Base-by-base conservation (phyloP, 2,797 vertebrate genomes). In the Hydrolagus colliei region DNA sequence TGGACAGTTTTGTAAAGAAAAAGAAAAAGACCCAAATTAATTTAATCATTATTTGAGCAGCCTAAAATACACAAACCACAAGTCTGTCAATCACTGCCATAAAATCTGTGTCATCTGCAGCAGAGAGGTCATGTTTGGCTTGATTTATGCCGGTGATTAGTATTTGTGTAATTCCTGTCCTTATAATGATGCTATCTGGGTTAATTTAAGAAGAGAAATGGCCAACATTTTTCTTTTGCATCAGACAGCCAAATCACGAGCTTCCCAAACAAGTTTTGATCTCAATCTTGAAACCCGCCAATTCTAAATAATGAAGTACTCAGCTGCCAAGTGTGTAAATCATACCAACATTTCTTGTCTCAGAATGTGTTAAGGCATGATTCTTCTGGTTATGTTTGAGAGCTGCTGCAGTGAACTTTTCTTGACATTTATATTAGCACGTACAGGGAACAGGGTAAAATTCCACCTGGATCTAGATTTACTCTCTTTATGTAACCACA, bases 381-480 rank as follows among this genome's bases (percentile, higher is more conserved):
- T 91, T 94, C 88, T 87, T 92, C 92, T 96, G 95, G 95, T 95
- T 95, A 88, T 78, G 90, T 89, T 91, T 94, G 90, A 90, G 92
- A 92, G 91, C 90, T 93, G 91, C 89, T 92, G 91, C 94, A 92
- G 91, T 97, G 97, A 99, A 98, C 97, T 98, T 93, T 95, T 87
- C 86, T 88, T 98, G 96, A 98, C 96, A 95, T 93, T 90, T 91
- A 89, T 87, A 91, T 88, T 89, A 89, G 91, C 93, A 93, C 91
- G 89, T 94, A 93, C 92, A 91, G 71, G 87, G 89, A 90, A 52
- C 41, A 52, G 41, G 41, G 41, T 3, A 52, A 52, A 52, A 52
- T 52, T 52, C 41, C 41, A 3, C 41, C 41, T 52, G 41, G 41
- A 52, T 52, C 41, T 52, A 52, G 41, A 52, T 52, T 52, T 52